Percentiles rank a stretch among this genome's conserved stretches.
Conservation (phyloP, 1,140 invertebrate species). For the Bombus polaris region DNA sequence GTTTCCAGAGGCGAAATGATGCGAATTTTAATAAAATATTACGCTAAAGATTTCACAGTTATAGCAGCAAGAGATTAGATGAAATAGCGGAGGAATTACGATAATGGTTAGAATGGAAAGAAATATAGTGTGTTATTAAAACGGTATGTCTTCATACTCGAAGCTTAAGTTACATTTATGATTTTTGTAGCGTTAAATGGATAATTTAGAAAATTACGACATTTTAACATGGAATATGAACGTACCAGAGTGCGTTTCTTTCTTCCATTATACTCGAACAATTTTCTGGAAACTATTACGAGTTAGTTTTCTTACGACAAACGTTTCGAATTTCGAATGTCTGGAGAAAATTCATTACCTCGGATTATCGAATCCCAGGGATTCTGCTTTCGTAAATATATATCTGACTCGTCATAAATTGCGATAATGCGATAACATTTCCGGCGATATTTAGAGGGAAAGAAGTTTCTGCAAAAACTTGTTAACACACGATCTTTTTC, state of each 20-base stretch:
- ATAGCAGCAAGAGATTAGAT: neutral
- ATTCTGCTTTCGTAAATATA: too few relatives aligned
- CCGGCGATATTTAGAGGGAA: neutral
- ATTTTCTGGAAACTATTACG: too few relatives aligned
- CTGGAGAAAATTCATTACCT: too few relatives aligned
- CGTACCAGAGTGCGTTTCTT: too few relatives aligned
- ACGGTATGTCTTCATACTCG: neutral
- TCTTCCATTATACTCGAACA: too few relatives aligned
- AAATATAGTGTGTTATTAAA: neutral
- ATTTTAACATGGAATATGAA: too few relatives aligned
- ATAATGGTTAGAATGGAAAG: neutral
- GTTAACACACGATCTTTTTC: neutral
- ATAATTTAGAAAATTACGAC: neutral
- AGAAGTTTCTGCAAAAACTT: neutral
- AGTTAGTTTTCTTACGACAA: too few relatives aligned
- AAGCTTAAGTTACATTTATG: neutral
- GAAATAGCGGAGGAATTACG: neutral
- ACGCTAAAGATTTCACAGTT: neutral
- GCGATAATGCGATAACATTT: too few relatives aligned
- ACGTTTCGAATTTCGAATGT: too few relatives aligned
- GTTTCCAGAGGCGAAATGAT: neutral
- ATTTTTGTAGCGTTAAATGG: neutral
- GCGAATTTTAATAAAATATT: neutral
- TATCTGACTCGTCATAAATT: too few relatives aligned
- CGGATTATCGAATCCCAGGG: too few relatives aligned